Conservation (phyloP, 2,113 vertebrate species). For the Eurypyga helias region DNA sequence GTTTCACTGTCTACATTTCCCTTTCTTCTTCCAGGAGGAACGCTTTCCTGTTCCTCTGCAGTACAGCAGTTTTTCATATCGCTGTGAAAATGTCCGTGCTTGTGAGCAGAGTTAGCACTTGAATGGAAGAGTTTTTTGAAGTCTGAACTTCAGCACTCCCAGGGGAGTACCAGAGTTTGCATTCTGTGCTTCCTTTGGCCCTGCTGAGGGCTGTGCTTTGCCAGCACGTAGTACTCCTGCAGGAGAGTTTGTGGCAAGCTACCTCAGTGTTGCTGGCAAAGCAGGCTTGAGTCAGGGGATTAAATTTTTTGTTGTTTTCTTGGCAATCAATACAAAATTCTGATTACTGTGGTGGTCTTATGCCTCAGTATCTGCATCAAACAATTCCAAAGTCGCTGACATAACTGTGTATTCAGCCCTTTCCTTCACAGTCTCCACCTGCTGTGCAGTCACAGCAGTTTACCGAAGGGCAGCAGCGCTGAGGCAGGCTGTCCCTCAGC, state of each 20-base stretch:
- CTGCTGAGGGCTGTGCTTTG: background rate
- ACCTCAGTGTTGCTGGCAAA: background rate
- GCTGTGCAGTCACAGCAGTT: background rate
- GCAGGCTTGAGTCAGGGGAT: background rate
- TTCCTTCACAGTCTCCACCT: rapidly evolving
- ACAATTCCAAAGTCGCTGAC: rapidly evolving
- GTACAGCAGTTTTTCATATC: background rate
- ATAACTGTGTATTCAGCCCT: background rate
- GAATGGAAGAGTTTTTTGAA: background rate
- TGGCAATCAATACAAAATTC: background rate
- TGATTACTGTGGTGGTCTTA: background rate
- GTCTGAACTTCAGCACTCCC: background rate
- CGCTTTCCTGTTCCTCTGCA: background rate
- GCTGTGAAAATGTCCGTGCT: background rate
- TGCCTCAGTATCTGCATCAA: too few relatives aligned
- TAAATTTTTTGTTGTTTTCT: background rate
- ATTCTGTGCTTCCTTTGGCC: background rate
- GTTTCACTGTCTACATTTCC: background rate
- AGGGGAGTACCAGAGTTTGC: background rate
- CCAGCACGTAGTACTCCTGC: background rate
- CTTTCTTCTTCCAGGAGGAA: background rate
- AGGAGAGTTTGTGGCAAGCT: background rate
- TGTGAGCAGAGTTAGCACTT: background rate
- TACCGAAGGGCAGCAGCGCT: rapidly evolving
- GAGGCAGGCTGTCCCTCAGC: background rate